Evolutionary conservation across 2,888 invertebrate species (phyloP), one percentile per base, ranked within the genome.

Genomic region (Campoplex nolae): DNA sequence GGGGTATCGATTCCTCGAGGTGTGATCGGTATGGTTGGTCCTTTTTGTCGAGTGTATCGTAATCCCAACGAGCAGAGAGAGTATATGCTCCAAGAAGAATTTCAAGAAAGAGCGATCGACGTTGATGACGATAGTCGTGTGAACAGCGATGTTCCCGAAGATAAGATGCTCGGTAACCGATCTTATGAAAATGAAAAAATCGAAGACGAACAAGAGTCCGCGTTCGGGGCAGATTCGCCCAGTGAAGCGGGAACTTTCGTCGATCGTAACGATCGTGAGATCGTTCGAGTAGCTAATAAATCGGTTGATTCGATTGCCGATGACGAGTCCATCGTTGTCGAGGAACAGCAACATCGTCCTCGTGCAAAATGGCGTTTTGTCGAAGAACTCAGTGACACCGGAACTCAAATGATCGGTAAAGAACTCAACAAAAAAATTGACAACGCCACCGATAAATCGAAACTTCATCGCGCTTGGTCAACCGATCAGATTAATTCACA

Each of bases 21-120:
- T 1, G 89, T 93, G 32, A 91, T 93, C 11, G 94, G 93, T 2
- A 90, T 94, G 58, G 93, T 93, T 0, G 93, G 92, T 0, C 93
- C 94, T 0, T 93, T 93, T 58, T 84, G 87, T 62, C 86, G 92
- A 6, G 90, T 92, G 11, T 91, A 91, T 62, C 89, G 86, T 38
- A 91, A 92, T 54, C 91, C 92, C 1, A 91, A 92, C 85, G 93
- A 93, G 82, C 88, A 89, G 9, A 85, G 91, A 38, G 92, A 92
- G 58, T 92, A 91, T 65, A 92, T 93, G 89, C 89, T 93, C 0
- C 89, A 91, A 70, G 94, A 94, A 80, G 94, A 93, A 84, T 70
- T 87, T 18, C 62, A 88, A 42, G 88, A 88, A 48, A 85, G 87
- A n/a, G 84, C 67, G 8, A 79, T 88, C 54, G 88, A 86, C 78